phyloP scores from a whole-genome alignment of 2,888 invertebrate genomes.

The Himalopsyche japonica region DNA sequence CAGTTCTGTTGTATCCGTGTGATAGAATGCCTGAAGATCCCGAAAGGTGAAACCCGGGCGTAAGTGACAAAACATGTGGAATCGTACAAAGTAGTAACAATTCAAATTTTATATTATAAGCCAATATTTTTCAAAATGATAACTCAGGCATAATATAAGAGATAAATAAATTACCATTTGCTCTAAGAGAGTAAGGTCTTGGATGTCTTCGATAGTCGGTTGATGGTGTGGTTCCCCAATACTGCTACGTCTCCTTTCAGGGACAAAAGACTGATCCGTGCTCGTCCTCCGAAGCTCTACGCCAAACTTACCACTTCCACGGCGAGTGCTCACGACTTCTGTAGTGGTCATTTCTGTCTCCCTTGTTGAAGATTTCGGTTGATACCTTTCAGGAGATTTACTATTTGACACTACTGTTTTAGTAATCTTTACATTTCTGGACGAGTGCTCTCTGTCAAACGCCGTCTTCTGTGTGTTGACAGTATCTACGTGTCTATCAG shows the following conservation, averaged over 20 bases:
- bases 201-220: constrained; percentile 72
- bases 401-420: constrained; percentile 3
- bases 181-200: constrained; percentile 71
- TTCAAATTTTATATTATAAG: too few species aligned
- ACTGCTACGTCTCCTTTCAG: constrained; percentile 53
- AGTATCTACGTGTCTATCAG: background rate
- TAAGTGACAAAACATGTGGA: too few species aligned
- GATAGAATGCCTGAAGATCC: too few species aligned
- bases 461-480: constrained; percentile 3
- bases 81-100: too few species aligned
- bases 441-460: background rate
- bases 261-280: constrained; percentile 55
- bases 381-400: background rate
- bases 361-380: background rate
- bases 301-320: constrained; percentile 68
- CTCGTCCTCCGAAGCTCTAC: constrained; percentile 66
- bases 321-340: constrained; percentile 53
- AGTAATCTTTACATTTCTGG: background rate
- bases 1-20: too few species aligned
- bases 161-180: constrained; percentile 61
- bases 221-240: constrained; percentile 55
- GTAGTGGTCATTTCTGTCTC: constrained; percentile 6
- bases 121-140: background rate
- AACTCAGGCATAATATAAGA: background rate
- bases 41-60: too few species aligned